These are phyloP conservation scores for Conistra vaccinii DNA, from an alignment of 2,888 invertebrate genomes.

Conservation along the genomic window DNA sequence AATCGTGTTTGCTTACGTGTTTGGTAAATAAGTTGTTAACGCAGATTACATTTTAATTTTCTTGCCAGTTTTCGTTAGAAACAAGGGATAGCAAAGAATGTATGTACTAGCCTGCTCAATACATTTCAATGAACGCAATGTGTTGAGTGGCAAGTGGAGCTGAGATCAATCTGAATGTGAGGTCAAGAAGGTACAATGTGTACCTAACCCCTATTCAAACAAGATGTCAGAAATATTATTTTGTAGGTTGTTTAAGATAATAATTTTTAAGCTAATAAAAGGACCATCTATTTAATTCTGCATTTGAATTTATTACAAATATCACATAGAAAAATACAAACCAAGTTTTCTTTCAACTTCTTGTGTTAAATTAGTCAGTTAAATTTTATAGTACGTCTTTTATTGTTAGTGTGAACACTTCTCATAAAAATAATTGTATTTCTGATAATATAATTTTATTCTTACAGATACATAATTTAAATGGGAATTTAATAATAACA, in stretches of 20 bases:
- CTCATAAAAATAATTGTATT: not conserved
- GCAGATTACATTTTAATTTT: too few species aligned
- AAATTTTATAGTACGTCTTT: not conserved
- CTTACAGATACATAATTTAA: not conserved
- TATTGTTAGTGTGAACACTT: not conserved
- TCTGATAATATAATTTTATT: not conserved
- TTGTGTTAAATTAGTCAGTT: slow-evolving; percentile 3
- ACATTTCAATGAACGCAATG: slow-evolving; percentile 1
- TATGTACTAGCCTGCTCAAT: too few species aligned
- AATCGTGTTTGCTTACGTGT: too few species aligned
- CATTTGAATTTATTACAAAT: slow-evolving; percentile 28
- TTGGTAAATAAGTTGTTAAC: too few species aligned
- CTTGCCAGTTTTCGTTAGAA: not conserved
- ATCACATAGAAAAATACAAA: slow-evolving; percentile 23
- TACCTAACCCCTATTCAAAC: not conserved
- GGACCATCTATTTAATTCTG: not conserved
- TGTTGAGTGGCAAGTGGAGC: not conserved
- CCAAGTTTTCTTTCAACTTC: slow-evolving; percentile 11
- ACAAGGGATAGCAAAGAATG: not conserved
- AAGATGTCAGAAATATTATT: slow-evolving; percentile 23
- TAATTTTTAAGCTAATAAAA: slow-evolving; percentile 39
- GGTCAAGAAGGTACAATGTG: not conserved
- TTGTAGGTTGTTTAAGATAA: slow-evolving; percentile 1
- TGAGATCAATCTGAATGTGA: too few species aligned
- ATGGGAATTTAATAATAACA: not conserved